phyloP scores from a whole-genome alignment of 2,113 vertebrate genomes.

The Coreoperca whiteheadi region DNA sequence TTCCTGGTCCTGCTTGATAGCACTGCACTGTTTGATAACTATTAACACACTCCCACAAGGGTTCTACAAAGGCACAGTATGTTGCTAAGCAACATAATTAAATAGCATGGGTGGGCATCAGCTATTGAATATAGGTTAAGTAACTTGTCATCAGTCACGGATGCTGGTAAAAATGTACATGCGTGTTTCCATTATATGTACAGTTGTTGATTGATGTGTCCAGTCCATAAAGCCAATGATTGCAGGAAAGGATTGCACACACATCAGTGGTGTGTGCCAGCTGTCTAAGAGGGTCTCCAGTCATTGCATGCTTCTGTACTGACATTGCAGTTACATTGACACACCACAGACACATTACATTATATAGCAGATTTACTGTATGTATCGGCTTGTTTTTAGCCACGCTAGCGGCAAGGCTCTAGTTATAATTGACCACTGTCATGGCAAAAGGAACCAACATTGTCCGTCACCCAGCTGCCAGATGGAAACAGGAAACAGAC shows the following conservation, averaged over 20 bases:
- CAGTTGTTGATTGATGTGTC: constrained; percentile 27
- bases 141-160: constrained; percentile 32
- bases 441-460: neutral
- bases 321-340: neutral
- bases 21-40: neutral
- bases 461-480: too few species aligned
- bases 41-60: neutral
- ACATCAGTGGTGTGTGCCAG: constrained; percentile 4
- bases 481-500: too few species aligned
- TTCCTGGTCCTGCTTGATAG: neutral
- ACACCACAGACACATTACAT: neutral
- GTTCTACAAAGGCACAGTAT: constrained; percentile 12
- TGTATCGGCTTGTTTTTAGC: neutral
- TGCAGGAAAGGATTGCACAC: constrained; percentile 2
- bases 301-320: neutral
- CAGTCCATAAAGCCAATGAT: neutral
- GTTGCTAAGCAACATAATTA: constrained; percentile 52
- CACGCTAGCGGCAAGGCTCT: neutral
- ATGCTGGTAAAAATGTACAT: constrained; percentile 24
- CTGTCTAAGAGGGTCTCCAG: neutral
- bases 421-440: neutral
- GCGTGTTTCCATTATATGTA: constrained; percentile 6
- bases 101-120: constrained; percentile 23
- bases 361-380: neutral
- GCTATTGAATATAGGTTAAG: constrained; percentile 36